Evolutionary conservation across 2,888 invertebrate genomes (phyloP).

Genomic region (Lobophora halterata): DNA sequence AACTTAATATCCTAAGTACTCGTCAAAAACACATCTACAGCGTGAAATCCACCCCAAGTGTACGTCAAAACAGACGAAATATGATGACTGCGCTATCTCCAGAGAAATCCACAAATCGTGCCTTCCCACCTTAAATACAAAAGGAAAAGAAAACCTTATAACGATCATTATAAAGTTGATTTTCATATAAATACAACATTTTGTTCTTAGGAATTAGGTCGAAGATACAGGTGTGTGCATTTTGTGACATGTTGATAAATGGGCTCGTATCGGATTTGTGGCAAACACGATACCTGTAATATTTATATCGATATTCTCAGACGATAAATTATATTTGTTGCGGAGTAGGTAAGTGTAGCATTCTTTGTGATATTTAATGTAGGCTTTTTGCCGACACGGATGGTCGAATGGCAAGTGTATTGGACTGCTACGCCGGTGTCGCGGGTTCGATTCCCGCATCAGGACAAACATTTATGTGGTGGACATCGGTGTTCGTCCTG

Average conservation of each 20-base stretch:
- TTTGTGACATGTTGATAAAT: constrained; percentile 57
- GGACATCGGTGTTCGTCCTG: no score
- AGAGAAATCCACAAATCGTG: constrained; percentile 37
- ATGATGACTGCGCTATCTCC: constrained; percentile 52
- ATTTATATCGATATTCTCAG: constrained; percentile 42
- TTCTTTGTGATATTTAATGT: no score
- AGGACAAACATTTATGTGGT: no score
- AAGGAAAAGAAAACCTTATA: constrained; percentile 31
- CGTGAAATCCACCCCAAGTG: constrained; percentile 22
- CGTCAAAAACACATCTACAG: no score
- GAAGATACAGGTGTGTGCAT: constrained; percentile 51
- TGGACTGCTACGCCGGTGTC: no score
- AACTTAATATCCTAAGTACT: no score
- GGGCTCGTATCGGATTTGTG: constrained; percentile 42
- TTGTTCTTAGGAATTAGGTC: constrained; percentile 48
- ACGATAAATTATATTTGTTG: constrained; percentile 22
- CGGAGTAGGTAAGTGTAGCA: no score
- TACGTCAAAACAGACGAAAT: constrained; percentile 51
- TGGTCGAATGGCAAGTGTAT: no score
- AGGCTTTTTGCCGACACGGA: no score
- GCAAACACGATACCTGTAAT: constrained; percentile 35
- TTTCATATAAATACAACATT: constrained; percentile 30
- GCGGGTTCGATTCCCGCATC: no score
- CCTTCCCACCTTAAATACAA: constrained; percentile 17
- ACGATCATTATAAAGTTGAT: constrained; percentile 9